Base-by-base conservation (phyloP, 2,888 invertebrate species). In the Drosophila phalerata region DNA sequence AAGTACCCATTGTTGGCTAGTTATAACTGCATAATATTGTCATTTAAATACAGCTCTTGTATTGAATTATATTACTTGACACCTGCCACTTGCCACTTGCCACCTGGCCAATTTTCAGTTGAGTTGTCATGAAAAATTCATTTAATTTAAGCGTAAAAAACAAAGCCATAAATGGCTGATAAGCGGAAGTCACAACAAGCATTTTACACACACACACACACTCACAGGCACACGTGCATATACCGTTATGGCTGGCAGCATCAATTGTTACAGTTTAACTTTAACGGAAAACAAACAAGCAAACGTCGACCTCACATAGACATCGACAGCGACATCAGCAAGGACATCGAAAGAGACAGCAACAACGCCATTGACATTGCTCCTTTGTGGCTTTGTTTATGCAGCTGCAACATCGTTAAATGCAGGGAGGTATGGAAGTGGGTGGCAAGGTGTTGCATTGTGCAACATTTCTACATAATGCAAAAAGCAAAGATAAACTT, bases 161-260 rank as follows among this genome's bases (percentile, higher is more conserved):
- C 86, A 89, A 88, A 85, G 68, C 62, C 57, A 83, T 89, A 89
- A 83, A 80, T 81, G 85, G 52, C 56, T 62, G 68, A 69, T 78
- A 78, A 55, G 45, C 70, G 70, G 68, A 68, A 77, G 68, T 61
- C 34, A 40, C 74, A 60, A 48, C 55, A 48, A 19, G 10, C 53
- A 25, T 19, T 28, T 28, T 25, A 57, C 53, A 53, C 52, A 42
- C 49, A 49, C 47, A 53, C 52, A 11, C 62, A 30, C 48, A 45
- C 38, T 34, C 34, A 11, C 47, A 37, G 22, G 8, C 42, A 8
- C 42, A 9, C 25, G 38, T 48, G 32, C 43, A 17, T 40, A n/a
- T 47, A 32, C 43, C 15, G 32, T 58, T 72, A 69, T 63, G 55
- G 34, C 69, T 62, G 60, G 28, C 77, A 73, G 75, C 85, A 73